These are phyloP conservation scores for Ptilodon capucinus DNA, from an alignment of 2,888 invertebrate genomes.

Conservation along the genomic window DNA sequence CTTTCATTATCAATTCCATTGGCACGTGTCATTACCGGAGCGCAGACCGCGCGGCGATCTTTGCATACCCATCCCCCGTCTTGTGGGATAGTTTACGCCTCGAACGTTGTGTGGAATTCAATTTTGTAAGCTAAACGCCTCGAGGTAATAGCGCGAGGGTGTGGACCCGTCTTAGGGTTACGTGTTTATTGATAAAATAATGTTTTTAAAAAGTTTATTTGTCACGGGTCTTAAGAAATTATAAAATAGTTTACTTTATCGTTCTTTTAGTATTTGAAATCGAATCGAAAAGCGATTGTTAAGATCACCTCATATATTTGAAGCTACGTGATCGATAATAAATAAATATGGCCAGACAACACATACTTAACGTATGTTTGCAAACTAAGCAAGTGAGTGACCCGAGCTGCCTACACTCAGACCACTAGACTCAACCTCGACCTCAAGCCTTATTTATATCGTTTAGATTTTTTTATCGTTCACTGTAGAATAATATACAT, in stretches of 20 bases:
- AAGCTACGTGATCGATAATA: too few relatives aligned
- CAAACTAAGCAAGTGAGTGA: too few relatives aligned
- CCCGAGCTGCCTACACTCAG: too few relatives aligned
- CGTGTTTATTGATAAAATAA: conserved; percentile 9
- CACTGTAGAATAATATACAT: too few relatives aligned
- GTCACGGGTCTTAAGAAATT: background rate
- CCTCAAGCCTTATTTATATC: too few relatives aligned
- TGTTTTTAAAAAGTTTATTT: background rate
- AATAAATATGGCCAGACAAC: too few relatives aligned
- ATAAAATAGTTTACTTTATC: background rate
- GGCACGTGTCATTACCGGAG: conserved; percentile 36
- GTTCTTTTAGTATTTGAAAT: too few relatives aligned
- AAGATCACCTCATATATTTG: too few relatives aligned
- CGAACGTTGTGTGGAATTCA: conserved; percentile 66
- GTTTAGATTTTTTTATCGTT: too few relatives aligned
- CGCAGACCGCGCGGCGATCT: conserved; percentile 33
- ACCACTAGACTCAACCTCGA: too few relatives aligned
- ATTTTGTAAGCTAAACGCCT: conserved; percentile 59
- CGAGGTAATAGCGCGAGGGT: conserved; percentile 20
- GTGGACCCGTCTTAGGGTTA: conserved; percentile 16
- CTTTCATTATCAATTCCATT: conserved; percentile 35
- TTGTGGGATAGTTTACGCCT: conserved; percentile 64
- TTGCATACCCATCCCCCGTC: conserved; percentile 42
- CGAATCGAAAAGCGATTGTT: too few relatives aligned
- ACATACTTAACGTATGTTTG: too few relatives aligned